These are phyloP conservation scores for Thera obeliscata DNA, from an alignment of 2,888 invertebrate species.

Conservation along the genomic window DNA sequence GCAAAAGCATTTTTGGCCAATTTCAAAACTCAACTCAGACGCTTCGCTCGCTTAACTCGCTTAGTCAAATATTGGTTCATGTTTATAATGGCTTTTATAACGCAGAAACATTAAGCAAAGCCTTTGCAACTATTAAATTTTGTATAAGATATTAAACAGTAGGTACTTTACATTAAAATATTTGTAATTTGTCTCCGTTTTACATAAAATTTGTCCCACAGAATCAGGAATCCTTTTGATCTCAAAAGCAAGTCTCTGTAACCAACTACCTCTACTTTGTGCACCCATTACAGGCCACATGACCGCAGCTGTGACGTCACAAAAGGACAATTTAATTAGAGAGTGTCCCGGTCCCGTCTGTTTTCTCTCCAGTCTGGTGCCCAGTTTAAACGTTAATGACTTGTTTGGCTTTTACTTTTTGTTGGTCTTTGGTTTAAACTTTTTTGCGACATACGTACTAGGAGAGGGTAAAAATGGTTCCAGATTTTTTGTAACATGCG, in stretches of 20 bases:
- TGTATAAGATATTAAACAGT: no score
- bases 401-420: conserved; percentile 13
- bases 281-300: conserved; percentile 18
- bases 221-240: conserved; percentile 19
- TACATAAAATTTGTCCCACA: not conserved
- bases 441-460: no score
- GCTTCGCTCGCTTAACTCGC: no score
- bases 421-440: not conserved
- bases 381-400: conserved; percentile 7
- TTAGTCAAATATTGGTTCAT: no score
- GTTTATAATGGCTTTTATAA: no score
- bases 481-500: no score
- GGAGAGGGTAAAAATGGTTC: not conserved
- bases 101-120: no score
- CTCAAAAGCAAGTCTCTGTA: conserved; percentile 24
- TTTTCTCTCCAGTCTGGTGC: conserved; percentile 7
- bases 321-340: conserved; percentile 30
- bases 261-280: conserved; percentile 16
- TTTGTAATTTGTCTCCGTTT: no score
- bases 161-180: no score
- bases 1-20: no score
- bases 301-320: conserved; percentile 27
- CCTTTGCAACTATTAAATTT: no score
- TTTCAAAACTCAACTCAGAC: no score
- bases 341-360: conserved; percentile 20